Percentiles rank a stretch among this genome's conserved stretches.
These are phyloP conservation scores for Dipodomys ordii DNA, from an alignment of 2,113 vertebrate genomes.

Conservation along the genomic window DNA sequence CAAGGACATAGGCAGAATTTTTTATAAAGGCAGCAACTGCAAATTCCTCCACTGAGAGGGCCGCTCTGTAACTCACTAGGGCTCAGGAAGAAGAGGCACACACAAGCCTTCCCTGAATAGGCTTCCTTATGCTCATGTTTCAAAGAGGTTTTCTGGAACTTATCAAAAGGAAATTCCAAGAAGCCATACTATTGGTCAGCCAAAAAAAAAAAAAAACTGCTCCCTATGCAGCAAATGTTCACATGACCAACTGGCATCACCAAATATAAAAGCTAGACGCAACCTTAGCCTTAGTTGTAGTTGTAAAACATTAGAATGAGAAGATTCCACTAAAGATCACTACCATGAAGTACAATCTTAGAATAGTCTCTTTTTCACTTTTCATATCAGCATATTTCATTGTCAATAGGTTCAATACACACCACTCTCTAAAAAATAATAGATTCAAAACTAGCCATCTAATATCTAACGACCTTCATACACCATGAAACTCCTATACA, in stretches of 20 bases:
- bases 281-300: slow-evolving; percentile 17
- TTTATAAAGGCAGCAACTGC: slow-evolving; percentile 61
- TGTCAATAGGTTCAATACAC: slow-evolving; percentile 18
- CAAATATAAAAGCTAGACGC: slow-evolving; percentile 36
- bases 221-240: slow-evolving; percentile 35
- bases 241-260: slow-evolving; percentile 7
- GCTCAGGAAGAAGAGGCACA: not conserved
- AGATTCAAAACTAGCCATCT: slow-evolving; percentile 11
- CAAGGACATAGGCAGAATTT: not conserved
- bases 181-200: slow-evolving; percentile 44
- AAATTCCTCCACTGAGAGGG: slow-evolving; percentile 60
- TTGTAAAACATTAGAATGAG: slow-evolving; percentile 43
- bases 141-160: slow-evolving; percentile 43
- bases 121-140: not conserved
- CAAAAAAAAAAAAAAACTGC: not conserved
- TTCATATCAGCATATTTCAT: not conserved
- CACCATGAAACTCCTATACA: not conserved
- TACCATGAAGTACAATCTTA: slow-evolving; percentile 11
- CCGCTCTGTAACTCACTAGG: not conserved
- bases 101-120: not conserved
- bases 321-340: slow-evolving; percentile 56
- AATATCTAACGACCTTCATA: not conserved
- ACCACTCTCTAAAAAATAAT: not conserved
- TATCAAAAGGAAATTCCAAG: slow-evolving; percentile 63
- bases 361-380: not conserved